A percentile compares a stretch with the other conserved stretches of the same genome.
These are phyloP conservation scores for Lycophotia porphyrea DNA, from an alignment of 2,888 invertebrate genomes.

Conservation along the genomic window DNA sequence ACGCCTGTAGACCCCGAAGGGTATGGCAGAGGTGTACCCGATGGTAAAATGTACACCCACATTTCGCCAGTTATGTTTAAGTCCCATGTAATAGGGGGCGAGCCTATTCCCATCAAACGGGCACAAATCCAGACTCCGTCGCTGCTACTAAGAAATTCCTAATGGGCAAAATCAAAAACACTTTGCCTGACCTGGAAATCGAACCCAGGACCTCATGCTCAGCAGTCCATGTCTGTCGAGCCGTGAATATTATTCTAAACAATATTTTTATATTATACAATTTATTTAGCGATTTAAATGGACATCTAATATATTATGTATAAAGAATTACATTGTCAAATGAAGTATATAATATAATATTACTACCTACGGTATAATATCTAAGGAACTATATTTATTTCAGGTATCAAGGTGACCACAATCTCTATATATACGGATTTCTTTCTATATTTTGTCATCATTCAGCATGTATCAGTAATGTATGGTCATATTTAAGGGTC, in stretches of 20 bases:
- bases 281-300: constrained; percentile 36
- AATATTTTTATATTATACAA: background rate
- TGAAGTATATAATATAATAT: constrained; percentile 2
- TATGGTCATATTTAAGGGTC: background rate
- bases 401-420: constrained; percentile 67
- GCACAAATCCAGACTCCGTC: background rate
- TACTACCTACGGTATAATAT: constrained; percentile 34
- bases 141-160: background rate
- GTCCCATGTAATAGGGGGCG: background rate
- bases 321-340: constrained; percentile 25
- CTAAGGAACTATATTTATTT: constrained; percentile 62
- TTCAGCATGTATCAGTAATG: background rate
- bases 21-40: background rate
- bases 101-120: background rate
- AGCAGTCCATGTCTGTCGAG: background rate
- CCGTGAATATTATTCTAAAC: constrained; percentile 6
- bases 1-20: background rate
- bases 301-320: constrained; percentile 52
- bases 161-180: background rate
- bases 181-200: background rate
- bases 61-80: background rate
- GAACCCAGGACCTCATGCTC: background rate
- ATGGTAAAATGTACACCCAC: background rate
- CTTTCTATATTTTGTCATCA: background rate
- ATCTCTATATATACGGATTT: constrained; percentile 15